These are phyloP conservation scores for Siderastrea siderea DNA, from an alignment of 92 coral and sea anemone species.

Conservation along the genomic window DNA sequence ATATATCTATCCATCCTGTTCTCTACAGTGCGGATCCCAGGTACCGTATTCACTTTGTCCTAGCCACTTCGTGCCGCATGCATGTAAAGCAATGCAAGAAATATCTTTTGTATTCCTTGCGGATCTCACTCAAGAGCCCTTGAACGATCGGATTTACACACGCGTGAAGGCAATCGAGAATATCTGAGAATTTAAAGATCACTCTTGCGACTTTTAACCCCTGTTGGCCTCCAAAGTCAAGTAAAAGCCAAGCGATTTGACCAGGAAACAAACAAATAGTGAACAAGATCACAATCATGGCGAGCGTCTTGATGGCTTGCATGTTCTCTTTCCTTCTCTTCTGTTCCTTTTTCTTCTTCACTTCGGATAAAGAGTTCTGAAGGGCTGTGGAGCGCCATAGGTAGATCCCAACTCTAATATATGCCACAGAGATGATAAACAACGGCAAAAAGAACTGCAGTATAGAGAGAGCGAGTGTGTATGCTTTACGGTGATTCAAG, in stretches of 20 bases:
- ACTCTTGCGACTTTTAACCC: constrained; percentile 19
- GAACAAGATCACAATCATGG: constrained; percentile 51
- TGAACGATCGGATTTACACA: constrained; percentile 82
- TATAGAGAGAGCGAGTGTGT: too few relatives aligned
- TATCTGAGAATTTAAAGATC: constrained; percentile 56
- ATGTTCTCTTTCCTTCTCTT: too few relatives aligned
- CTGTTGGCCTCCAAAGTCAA: constrained; percentile 70
- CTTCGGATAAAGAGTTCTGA: too few relatives aligned
- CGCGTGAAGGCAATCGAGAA: constrained; percentile 76
- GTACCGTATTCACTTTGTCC: too few relatives aligned
- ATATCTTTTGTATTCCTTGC: constrained; percentile 57
- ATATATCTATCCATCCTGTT: too few relatives aligned
- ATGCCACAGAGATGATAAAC: too few relatives aligned
- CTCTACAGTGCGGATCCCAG: too few relatives aligned
- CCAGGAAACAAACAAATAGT: constrained; percentile 61
- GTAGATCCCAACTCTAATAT: too few relatives aligned
- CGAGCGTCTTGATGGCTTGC: constrained; percentile 71
- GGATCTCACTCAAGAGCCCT: constrained; percentile 77
- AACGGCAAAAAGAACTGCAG: too few relatives aligned
- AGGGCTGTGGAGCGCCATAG: too few relatives aligned
- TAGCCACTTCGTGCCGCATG: neutral
- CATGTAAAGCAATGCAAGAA: neutral
- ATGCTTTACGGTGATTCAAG: too few relatives aligned
- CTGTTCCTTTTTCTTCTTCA: too few relatives aligned
- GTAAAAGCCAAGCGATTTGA: constrained; percentile 82